These are phyloP conservation scores for Avahi laniger DNA, from an alignment of 2,797 vertebrate species.

Conservation along the genomic window DNA sequence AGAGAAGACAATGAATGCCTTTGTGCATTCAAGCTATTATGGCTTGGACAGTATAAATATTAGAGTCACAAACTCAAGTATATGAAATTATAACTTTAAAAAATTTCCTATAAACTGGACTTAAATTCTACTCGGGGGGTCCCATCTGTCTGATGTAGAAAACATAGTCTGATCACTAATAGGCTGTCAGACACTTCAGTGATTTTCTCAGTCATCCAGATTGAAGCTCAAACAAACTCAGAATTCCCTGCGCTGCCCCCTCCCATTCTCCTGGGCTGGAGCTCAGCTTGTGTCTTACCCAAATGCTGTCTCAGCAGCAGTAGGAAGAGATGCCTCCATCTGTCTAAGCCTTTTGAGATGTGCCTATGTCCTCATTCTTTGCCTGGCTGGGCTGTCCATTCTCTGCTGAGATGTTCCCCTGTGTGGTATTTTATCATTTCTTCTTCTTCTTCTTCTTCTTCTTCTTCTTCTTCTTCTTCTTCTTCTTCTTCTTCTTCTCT, in stretches of 20 bases:
- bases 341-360: constrained; percentile 20
- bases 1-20: constrained; percentile 12
- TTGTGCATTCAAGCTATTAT: not conserved
- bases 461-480: not conserved
- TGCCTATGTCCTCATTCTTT: not conserved
- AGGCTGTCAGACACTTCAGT: constrained; percentile 44
- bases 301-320: not conserved
- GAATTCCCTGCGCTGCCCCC: not conserved
- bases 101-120: constrained; percentile 23
- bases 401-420: not conserved
- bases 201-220: constrained; percentile 58
- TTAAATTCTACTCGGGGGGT: constrained; percentile 31
- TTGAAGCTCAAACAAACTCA: constrained; percentile 48
- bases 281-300: not conserved
- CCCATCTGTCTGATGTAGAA: constrained; percentile 34
- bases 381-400: not conserved
- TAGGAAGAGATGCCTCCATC: not conserved
- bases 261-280: not conserved
- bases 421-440: not conserved
- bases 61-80: not conserved
- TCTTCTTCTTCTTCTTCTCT: not conserved
- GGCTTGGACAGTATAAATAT: not conserved
- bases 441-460: not conserved
- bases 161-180: constrained; percentile 56
- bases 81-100: constrained; percentile 17